Conservation (phyloP, 1,140 invertebrate genomes). For the Neodiprion lecontei region DNA sequence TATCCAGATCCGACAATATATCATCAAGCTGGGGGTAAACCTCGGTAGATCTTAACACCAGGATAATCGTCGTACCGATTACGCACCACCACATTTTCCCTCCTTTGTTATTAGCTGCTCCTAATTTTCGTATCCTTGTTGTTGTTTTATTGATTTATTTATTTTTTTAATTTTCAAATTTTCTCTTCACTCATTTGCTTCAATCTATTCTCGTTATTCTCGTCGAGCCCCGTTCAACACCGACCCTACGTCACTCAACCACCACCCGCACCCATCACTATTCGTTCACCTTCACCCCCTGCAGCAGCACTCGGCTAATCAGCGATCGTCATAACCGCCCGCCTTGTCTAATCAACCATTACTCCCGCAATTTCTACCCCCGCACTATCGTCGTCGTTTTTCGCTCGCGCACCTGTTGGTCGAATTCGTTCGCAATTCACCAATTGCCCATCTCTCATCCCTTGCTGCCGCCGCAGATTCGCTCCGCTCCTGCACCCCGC, state of each 20-base stretch:
- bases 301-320: conserved; percentile 7
- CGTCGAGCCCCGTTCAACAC: neutral
- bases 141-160: no score
- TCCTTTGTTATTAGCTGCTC: neutral
- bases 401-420: conserved; percentile 18
- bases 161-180: neutral
- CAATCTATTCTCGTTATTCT: neutral
- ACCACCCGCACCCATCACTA: conserved; percentile 19
- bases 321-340: no score
- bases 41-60: conserved; percentile 6
- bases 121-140: no score
- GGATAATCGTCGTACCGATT: conserved; percentile 39
- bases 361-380: conserved; percentile 20
- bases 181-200: neutral
- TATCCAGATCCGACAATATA: conserved; percentile 49
- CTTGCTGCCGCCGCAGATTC: neutral
- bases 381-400: conserved; percentile 12
- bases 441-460: neutral
- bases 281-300: conserved; percentile 8
- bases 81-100: conserved; percentile 49
- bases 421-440: conserved; percentile 8
- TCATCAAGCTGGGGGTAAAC: conserved; percentile 35
- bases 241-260: neutral
- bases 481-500: no score
- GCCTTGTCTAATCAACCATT: conserved; percentile 27